Percentiles rank a stretch among this genome's conserved stretches.
phyloP scores from a whole-genome alignment of 2,113 vertebrate species.

The Paradoxurus hermaphroditus region DNA sequence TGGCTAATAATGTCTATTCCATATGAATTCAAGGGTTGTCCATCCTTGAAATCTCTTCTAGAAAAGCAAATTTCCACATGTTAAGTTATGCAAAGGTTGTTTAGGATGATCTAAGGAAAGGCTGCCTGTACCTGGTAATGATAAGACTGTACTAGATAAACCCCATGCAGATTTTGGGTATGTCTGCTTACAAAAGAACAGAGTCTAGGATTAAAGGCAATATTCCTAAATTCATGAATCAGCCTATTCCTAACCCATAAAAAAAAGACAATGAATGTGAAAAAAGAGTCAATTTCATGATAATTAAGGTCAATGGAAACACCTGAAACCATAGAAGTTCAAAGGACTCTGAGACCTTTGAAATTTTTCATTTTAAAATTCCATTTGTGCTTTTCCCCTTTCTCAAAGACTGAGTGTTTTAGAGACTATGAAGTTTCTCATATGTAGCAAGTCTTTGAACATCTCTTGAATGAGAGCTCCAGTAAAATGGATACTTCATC shows the following conservation, averaged over 20 bases:
- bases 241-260: background rate
- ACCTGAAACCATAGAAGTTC: background rate
- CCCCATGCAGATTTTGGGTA: background rate
- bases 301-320: background rate
- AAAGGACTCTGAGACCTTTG: background rate
- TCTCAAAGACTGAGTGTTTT: background rate
- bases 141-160: background rate
- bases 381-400: background rate
- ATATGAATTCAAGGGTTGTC: background rate
- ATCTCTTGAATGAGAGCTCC: background rate
- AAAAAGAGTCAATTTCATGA: background rate
- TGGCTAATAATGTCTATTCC: background rate
- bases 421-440: background rate
- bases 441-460: background rate
- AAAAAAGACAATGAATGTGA: background rate
- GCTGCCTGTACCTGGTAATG: background rate
- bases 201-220: background rate
- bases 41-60: background rate
- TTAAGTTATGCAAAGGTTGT: background rate
- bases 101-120: background rate
- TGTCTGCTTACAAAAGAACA: background rate
- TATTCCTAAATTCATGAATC: background rate
- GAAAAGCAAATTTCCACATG: background rate
- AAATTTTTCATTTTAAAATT: background rate
- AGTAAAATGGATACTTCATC: background rate